phyloP scores from a whole-genome alignment of 2,113 vertebrate species.

The Epinephelus moara region DNA sequence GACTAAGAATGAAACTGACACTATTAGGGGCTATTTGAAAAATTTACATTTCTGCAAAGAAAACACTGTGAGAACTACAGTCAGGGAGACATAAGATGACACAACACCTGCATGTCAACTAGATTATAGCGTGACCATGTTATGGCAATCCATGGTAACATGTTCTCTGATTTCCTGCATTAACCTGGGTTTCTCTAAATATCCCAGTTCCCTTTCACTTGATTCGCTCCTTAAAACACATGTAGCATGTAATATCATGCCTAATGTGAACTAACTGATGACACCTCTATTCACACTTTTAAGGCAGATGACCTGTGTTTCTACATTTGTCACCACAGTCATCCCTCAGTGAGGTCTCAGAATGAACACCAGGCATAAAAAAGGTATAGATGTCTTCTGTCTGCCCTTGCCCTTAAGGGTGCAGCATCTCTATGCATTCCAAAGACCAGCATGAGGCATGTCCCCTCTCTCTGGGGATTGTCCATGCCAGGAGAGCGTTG shows the following conservation, averaged over 20 bases:
- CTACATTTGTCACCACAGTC: too few relatives aligned
- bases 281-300: too few relatives aligned
- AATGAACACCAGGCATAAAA: background rate
- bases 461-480: background rate
- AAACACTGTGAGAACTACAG: background rate
- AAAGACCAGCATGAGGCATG: background rate
- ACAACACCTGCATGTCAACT: constrained; percentile 37
- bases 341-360: background rate
- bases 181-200: constrained; percentile 40
- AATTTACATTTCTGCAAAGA: background rate
- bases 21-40: background rate
- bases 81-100: constrained; percentile 20
- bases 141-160: constrained; percentile 44
- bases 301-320: too few relatives aligned
- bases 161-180: constrained; percentile 44
- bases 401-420: background rate
- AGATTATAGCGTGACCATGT: constrained; percentile 40
- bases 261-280: too few relatives aligned
- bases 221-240: too few relatives aligned
- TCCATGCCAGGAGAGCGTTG: background rate
- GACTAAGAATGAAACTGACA: constrained; percentile 21
- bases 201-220: constrained; percentile 6
- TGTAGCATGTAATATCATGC: too few relatives aligned
- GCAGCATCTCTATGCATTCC: background rate
- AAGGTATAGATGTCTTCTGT: background rate